These are phyloP conservation scores for Chionomys nivalis DNA, from an alignment of 2,113 vertebrate species.

Conservation along the genomic window DNA sequence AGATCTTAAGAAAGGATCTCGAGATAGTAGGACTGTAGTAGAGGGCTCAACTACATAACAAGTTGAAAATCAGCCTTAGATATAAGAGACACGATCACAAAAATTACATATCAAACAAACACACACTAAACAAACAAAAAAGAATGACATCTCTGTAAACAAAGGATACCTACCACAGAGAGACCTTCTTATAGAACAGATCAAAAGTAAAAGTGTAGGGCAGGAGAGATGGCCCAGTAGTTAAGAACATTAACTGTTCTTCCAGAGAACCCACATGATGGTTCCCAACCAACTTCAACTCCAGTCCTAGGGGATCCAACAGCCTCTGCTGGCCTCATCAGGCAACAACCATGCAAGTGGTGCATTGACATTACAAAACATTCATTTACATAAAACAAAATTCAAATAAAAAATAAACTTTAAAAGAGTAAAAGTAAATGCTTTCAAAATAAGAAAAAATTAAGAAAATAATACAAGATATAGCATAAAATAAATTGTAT, in stretches of 20 bases:
- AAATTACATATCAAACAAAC: not conserved
- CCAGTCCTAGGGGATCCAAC: not conserved
- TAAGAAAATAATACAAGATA: not conserved
- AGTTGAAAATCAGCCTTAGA: not conserved
- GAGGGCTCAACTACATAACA: not conserved
- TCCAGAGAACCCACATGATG: not conserved
- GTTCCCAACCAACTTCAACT: not conserved
- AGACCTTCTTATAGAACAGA: not conserved
- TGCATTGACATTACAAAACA: not conserved
- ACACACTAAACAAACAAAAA: not conserved
- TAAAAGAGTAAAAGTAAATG: not conserved
- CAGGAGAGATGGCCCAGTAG: not conserved
- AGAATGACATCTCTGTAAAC: not conserved
- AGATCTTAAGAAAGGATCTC: not conserved
- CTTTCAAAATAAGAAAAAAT: conserved; percentile 6
- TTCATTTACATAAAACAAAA: not conserved
- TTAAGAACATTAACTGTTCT: not conserved
- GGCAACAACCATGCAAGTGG: not conserved
- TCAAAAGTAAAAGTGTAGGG: not conserved
- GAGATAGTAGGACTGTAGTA: not conserved
- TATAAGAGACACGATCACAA: not conserved
- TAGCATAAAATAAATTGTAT: not conserved
- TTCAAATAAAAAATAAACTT: not conserved
- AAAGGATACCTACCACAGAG: not conserved
- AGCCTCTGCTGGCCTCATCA: not conserved